These are phyloP conservation scores for Cyanoderma ruficeps DNA, from an alignment of 2,113 vertebrate genomes.

Conservation along the genomic window DNA sequence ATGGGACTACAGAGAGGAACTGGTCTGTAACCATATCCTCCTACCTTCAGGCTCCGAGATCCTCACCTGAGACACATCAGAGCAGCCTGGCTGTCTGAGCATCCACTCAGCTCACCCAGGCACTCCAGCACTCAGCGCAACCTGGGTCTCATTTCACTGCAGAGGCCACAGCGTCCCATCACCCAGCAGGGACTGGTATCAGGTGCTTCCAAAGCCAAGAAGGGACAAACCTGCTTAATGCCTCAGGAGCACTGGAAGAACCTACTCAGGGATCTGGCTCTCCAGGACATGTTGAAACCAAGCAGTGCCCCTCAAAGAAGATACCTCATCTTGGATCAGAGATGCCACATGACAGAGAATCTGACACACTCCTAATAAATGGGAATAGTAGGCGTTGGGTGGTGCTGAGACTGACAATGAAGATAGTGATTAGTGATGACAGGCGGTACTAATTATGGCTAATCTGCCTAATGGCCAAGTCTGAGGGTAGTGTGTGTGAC, in stretches of 20 bases:
- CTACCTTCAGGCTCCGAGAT: background rate
- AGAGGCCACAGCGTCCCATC: background rate
- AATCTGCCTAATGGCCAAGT: conserved; percentile 52
- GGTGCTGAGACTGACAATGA: conserved; percentile 44
- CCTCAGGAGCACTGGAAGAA: background rate
- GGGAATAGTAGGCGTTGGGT: background rate
- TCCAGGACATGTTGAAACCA: background rate
- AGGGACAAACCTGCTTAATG: background rate
- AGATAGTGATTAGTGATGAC: conserved; percentile 41
- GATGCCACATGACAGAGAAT: accelerated
- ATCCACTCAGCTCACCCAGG: background rate
- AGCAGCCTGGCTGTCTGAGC: background rate
- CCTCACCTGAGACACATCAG: background rate
- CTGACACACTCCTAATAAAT: background rate
- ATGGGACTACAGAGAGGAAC: background rate
- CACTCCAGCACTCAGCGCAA: background rate
- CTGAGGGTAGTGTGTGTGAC: conserved; percentile 22
- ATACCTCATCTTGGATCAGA: background rate
- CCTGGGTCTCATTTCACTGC: accelerated
- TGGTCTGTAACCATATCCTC: background rate
- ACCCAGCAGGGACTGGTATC: background rate
- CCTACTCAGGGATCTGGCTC: accelerated
- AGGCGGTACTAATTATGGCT: conserved; percentile 35
- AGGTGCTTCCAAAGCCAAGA: background rate
- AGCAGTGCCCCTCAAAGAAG: background rate